Base-by-base conservation (phyloP, 2,113 vertebrate species). In the Clarias batrachus region DNA sequence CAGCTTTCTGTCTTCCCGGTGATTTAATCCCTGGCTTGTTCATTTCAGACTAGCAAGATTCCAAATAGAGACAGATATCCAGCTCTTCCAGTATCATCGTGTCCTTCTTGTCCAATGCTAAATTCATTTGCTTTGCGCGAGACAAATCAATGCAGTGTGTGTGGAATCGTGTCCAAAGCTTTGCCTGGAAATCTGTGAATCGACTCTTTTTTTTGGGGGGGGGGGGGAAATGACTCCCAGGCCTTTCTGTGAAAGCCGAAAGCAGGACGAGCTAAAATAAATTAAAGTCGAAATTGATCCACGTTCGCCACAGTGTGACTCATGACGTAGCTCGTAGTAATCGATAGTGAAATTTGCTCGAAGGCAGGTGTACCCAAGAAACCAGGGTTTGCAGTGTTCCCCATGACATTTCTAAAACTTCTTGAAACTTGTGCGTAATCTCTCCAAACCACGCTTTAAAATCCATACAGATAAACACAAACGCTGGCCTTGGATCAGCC, bases 401-500 rank as follows among this genome's bases (percentile, higher is more conserved):
- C 30, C 4, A 78, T 57, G 14, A 54, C 2, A 3, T 78, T 17
- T 27, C 25, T 16, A 78, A 16, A 60, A 80, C 56, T 37, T 80
- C 60, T 21, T 13, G 16, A 23, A 37, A 60, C 78, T 19, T 33
- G 17, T 59, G 56, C 21, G 56, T 33, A 33, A 33, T 33, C 54
- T 4, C 27, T 13, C 27, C 56, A 33, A 60, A 33, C 17, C 17
- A 57, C 30, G 56, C 48, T 48, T 57, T 48, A 27, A 85, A 84
- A 82, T 30, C 56, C 66, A 59, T 41, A 63, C 74, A 62, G 52
- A 27, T 54, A 48, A 27, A 70, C 68, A 52, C 30, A 57, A 52
- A 30, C 63, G 17, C 79, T 85, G 82, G 52, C 82, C 57, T 63
- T 56, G 48, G 87, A 79, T 90, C 79, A 60, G 80, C 74, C 66